phyloP scores from a whole-genome alignment of 2,113 vertebrate genomes.

The Dicerorhinus sumatrensis region DNA sequence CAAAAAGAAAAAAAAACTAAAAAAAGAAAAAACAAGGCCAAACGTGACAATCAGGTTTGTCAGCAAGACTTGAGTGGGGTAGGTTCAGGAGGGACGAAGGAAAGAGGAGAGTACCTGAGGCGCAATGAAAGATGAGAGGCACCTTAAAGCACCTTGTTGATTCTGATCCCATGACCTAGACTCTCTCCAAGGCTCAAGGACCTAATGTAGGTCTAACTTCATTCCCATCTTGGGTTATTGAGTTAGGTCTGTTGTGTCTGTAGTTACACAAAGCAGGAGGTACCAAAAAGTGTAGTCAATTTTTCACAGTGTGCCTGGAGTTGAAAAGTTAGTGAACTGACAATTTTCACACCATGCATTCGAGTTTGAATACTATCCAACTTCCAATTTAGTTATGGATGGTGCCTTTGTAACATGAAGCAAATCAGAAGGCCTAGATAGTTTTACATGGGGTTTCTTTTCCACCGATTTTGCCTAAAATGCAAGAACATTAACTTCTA shows the following conservation, averaged over 20 bases:
- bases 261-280: neutral
- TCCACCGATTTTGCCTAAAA: neutral
- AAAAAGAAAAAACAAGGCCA: neutral
- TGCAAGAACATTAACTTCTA: neutral
- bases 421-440: neutral
- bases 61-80: neutral
- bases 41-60: neutral
- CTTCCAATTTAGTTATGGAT: neutral
- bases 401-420: neutral
- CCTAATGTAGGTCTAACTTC: neutral
- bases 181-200: neutral
- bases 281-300: neutral
- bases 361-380: neutral
- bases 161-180: neutral
- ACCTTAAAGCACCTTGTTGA: neutral
- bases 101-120: neutral
- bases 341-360: neutral
- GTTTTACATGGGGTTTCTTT: neutral
- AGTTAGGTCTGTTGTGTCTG: neutral
- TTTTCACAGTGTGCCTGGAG: neutral
- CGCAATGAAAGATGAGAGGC: no score
- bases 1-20: neutral
- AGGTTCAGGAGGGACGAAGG: neutral
- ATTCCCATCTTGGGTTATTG: neutral
- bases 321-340: neutral